phyloP scores from a whole-genome alignment of 2,797 vertebrate genomes.

The Myotis pilosus region DNA sequence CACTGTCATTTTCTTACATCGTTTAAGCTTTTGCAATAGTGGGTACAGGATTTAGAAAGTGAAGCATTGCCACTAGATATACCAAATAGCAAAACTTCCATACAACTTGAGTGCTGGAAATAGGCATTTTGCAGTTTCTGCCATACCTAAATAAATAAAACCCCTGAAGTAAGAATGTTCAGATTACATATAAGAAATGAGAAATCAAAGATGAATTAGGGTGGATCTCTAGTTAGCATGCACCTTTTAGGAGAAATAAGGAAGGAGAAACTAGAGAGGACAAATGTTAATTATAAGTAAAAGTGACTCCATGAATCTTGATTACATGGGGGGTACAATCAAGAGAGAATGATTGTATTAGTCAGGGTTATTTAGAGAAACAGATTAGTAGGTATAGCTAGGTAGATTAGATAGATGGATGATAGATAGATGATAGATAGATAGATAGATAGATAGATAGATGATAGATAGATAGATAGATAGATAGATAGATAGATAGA shows the following conservation, averaged over 20 bases:
- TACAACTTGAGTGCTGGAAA: not conserved
- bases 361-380: not conserved
- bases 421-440: not conserved
- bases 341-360: not conserved
- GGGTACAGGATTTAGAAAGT: not conserved
- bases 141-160: not conserved
- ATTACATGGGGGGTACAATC: not conserved
- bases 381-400: not conserved
- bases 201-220: not conserved
- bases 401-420: not conserved
- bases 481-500: no score
- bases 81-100: not conserved
- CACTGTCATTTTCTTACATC: not conserved
- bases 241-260: not conserved
- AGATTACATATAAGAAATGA: not conserved
- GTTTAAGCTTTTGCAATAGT: not conserved
- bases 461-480: not conserved
- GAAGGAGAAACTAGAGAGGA: not conserved
- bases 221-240: accelerated
- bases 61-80: not conserved
- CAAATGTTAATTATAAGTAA: not conserved
- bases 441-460: not conserved
- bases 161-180: not conserved
- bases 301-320: not conserved
- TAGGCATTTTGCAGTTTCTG: not conserved